A percentile compares a stretch with the other conserved stretches of the same genome.
These are phyloP conservation scores for Psilopsiagon aymara DNA, from an alignment of 2,113 vertebrate genomes.

Conservation along the genomic window DNA sequence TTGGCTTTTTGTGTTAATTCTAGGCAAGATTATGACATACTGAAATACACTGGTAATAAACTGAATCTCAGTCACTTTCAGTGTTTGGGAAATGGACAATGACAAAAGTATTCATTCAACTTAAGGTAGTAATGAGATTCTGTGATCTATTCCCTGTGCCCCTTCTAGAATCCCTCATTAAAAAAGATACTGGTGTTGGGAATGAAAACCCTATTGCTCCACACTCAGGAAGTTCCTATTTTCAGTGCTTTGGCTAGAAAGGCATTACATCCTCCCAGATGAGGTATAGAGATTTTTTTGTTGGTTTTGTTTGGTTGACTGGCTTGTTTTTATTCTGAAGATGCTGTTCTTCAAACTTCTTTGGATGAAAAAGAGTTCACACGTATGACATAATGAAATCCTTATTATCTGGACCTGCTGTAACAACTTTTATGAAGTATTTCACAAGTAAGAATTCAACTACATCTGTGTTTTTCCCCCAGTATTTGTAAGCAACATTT, in stretches of 20 bases:
- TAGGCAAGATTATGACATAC: background rate
- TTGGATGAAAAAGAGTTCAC: background rate
- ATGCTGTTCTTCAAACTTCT: background rate
- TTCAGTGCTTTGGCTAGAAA: background rate
- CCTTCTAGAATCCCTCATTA: background rate
- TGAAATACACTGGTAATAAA: background rate
- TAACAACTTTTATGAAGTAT: background rate
- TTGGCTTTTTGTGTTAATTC: background rate
- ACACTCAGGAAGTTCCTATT: background rate
- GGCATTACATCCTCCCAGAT: background rate
- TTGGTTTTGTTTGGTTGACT: background rate
- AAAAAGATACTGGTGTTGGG: background rate
- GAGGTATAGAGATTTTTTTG: accelerated
- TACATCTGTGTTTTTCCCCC: background rate
- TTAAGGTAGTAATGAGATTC: background rate
- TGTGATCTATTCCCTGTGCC: background rate
- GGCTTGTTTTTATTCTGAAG: background rate
- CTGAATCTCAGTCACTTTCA: background rate
- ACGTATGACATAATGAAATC: background rate
- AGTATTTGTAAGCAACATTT: background rate
- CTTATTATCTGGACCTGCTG: background rate
- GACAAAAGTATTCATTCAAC: background rate
- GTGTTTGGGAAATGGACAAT: background rate
- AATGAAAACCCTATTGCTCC: background rate
- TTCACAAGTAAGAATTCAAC: background rate